Evolutionary conservation across 2,797 vertebrate genomes (phyloP).

Genomic region (Ctenochaetus hawaiiensis): DNA sequence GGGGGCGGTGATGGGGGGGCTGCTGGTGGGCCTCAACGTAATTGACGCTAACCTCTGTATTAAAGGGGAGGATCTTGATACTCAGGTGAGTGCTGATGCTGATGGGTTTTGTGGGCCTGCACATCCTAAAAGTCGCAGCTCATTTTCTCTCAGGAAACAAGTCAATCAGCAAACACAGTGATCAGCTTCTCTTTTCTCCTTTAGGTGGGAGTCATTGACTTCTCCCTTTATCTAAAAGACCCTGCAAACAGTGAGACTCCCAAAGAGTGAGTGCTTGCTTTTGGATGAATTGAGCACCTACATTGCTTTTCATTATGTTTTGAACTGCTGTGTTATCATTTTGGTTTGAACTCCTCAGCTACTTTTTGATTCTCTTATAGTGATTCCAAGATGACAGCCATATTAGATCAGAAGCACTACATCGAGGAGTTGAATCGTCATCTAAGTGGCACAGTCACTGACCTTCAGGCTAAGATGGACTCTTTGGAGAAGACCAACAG

Average conservation of each 20-base stretch:
- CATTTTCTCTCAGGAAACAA: neutral
- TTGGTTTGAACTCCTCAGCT: neutral
- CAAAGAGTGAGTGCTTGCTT: constrained; percentile 91
- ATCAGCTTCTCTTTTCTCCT: constrained; percentile 24
- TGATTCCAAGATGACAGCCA: constrained; percentile 92
- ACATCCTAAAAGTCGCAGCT: neutral
- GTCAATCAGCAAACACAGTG: neutral
- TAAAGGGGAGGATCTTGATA: constrained; percentile 98
- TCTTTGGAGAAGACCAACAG: constrained; percentile 96
- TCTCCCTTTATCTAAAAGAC: constrained; percentile 97
- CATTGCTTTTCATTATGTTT: neutral
- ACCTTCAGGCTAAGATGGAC: constrained; percentile 97
- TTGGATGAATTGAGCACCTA: neutral
- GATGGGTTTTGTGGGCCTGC: neutral
- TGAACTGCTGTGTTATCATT: neutral
- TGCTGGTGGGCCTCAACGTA: constrained; percentile 96
- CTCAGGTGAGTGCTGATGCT: constrained; percentile 85
- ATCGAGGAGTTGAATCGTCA: constrained; percentile 97
- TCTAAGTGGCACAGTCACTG: constrained; percentile 94
- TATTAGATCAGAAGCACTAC: constrained; percentile 98
- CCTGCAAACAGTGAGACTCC: constrained; percentile 84
- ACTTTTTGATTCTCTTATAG: constrained; percentile 69
- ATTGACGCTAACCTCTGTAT: constrained; percentile 99
- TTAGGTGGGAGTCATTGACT: constrained; percentile 98
- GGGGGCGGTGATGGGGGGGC: constrained; percentile 93